Conservation (phyloP, 2,888 invertebrate species). For the Uropetala carovei region DNA sequence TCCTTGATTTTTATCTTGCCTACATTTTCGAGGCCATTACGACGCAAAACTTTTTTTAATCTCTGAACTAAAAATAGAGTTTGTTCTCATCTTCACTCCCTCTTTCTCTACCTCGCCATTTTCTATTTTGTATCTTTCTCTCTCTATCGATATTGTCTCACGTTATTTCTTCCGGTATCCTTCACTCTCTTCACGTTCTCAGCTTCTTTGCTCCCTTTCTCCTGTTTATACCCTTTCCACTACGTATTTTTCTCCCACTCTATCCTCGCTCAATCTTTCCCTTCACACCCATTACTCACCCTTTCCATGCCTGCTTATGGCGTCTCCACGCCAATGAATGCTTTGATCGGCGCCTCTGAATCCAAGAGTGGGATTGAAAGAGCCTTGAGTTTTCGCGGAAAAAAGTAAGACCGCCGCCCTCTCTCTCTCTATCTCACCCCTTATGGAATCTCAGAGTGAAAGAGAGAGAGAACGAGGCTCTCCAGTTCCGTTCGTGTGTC, state of each 20-base stretch:
- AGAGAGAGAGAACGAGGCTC: not conserved
- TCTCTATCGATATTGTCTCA: not conserved
- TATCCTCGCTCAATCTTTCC: not conserved
- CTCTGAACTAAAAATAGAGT: too few species aligned
- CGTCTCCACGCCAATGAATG: not conserved
- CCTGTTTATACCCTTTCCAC: not conserved
- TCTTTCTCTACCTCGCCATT: not conserved
- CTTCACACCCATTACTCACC: not conserved
- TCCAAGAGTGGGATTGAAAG: not conserved
- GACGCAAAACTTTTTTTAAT: too few species aligned
- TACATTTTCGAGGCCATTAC: too few species aligned
- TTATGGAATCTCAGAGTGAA: too few species aligned
- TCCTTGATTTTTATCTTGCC: too few species aligned
- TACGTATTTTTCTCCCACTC: not conserved
- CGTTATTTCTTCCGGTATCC: not conserved
- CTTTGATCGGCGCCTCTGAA: constrained; percentile 7
- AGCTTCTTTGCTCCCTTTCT: not conserved
- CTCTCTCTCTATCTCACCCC: too few species aligned
- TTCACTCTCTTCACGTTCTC: not conserved
- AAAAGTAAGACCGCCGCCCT: not conserved
- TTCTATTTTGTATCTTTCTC: not conserved
- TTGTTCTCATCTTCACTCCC: not conserved
- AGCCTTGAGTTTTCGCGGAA: not conserved
- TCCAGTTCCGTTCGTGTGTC: not conserved
- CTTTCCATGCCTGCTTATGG: not conserved